A percentile compares a stretch with the other conserved stretches of the same genome.
Evolutionary conservation across 2,113 vertebrate species (phyloP).

Genomic region (Scomber japonicus): DNA sequence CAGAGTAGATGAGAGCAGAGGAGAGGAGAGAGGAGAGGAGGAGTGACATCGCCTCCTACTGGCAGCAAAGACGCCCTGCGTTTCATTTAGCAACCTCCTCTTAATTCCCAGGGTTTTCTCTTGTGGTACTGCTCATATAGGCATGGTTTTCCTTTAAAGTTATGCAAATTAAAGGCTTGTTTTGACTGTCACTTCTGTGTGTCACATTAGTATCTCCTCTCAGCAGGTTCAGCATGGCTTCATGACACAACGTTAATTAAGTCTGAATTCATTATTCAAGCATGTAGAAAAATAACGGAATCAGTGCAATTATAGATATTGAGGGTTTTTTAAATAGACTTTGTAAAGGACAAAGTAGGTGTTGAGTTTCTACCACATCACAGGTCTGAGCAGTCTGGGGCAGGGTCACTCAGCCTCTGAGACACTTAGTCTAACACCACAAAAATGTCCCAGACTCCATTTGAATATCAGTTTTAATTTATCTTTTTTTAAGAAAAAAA

Average conservation of each 20-base stretch:
- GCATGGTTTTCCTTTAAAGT: conserved; percentile 39
- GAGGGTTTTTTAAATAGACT: no score
- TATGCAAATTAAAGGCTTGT: conserved; percentile 42
- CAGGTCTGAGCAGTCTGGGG: background rate
- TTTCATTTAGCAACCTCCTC: conserved; percentile 44
- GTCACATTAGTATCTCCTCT: conserved; percentile 11
- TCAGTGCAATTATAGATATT: no score
- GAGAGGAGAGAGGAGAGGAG: conserved; percentile 59
- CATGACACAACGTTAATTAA: background rate
- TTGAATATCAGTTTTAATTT: background rate
- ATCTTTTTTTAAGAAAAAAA: no score
- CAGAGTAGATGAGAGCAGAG: conserved; percentile 41
- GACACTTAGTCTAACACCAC: background rate
- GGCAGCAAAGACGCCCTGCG: conserved; percentile 55
- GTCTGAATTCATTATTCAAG: background rate
- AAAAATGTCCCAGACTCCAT: background rate
- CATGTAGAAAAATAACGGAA: background rate
- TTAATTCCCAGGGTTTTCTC: conserved; percentile 43
- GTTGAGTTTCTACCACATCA: background rate
- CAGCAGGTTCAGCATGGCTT: conserved; percentile 1
- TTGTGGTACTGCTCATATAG: conserved; percentile 36
- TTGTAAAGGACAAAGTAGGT: background rate
- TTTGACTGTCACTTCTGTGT: conserved; percentile 25
- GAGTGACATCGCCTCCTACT: conserved; percentile 83
- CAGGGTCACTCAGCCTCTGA: background rate